Evolutionary conservation across 2,113 vertebrate genomes (phyloP).

Genomic region (Triplophysa siluroides): DNA sequence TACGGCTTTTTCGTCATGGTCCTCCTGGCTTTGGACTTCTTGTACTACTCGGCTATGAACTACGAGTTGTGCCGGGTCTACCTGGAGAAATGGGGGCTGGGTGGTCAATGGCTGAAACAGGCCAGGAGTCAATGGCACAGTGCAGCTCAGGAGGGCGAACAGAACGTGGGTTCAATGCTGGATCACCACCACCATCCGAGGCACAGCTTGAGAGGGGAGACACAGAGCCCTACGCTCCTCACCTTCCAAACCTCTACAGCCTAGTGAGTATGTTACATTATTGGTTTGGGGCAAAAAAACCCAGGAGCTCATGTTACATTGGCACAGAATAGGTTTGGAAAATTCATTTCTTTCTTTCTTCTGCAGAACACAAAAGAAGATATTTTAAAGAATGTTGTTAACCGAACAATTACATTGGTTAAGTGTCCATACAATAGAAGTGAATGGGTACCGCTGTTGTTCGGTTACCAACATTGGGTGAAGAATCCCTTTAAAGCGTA

Average conservation of each 20-base stretch:
- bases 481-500: too few species aligned
- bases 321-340: too few species aligned
- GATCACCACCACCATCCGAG: constrained; percentile 32
- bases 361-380: too few species aligned
- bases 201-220: constrained; percentile 49
- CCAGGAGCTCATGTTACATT: too few species aligned
- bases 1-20: constrained; percentile 95
- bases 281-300: not conserved
- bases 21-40: constrained; percentile 90
- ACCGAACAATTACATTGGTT: too few species aligned
- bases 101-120: constrained; percentile 90
- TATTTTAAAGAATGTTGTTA: too few species aligned
- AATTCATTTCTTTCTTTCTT: too few species aligned
- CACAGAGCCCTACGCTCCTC: constrained; percentile 53
- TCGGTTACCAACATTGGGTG: too few species aligned
- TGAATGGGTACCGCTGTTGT: too few species aligned
- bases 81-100: constrained; percentile 93
- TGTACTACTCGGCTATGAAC: constrained; percentile 98
- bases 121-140: constrained; percentile 70
- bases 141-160: constrained; percentile 40
- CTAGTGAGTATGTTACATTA: constrained; percentile 51
- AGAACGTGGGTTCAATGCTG: constrained; percentile 3
- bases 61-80: constrained; percentile 93
- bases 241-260: constrained; percentile 59
- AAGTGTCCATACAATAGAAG: too few species aligned